A percentile compares a stretch with the other conserved stretches of the same genome.
phyloP scores from a whole-genome alignment of 2,797 vertebrate genomes.

The Iguana delicatissima region DNA sequence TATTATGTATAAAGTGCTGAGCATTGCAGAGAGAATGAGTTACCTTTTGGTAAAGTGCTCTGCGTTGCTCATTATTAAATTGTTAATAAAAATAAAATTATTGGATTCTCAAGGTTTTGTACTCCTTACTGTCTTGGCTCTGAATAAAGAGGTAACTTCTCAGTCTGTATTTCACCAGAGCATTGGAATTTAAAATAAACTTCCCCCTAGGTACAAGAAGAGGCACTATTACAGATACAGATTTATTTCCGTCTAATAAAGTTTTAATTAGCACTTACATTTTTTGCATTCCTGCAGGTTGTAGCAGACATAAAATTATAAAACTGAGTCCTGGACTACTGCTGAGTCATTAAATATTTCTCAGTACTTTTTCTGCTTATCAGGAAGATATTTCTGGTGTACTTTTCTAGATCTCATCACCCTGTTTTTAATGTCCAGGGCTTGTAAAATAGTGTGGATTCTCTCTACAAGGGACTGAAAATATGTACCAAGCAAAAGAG shows the following conservation, averaged over 20 bases:
- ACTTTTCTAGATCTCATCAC: conserved; percentile 15
- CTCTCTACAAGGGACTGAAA: background rate
- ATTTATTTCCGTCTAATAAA: conserved; percentile 53
- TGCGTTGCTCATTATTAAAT: conserved; percentile 23
- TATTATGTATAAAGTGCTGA: conserved; percentile 14
- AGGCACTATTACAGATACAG: conserved; percentile 30
- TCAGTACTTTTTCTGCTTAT: conserved; percentile 16
- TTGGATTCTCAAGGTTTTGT: conserved; percentile 18
- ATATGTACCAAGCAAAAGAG: background rate
- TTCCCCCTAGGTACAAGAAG: conserved; percentile 27
- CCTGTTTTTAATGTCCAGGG: background rate
- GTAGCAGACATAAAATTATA: conserved; percentile 37
- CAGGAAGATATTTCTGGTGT: background rate
- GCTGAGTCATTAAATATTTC: conserved; percentile 48
- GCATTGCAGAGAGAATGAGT: conserved; percentile 2
- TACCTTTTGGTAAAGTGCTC: conserved; percentile 14
- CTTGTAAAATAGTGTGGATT: background rate
- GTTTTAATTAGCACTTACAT: conserved; percentile 27
- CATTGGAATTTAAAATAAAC: conserved; percentile 34
- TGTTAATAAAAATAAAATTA: conserved; percentile 33
- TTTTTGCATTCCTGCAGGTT: conserved; percentile 46
- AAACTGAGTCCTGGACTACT: conserved; percentile 11
- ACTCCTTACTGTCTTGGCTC: conserved; percentile 18
- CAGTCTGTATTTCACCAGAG: conserved; percentile 18
- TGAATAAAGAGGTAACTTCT: conserved; percentile 16